Conservation (phyloP, 2,888 invertebrate species). For the Hydrotaea diabolus region DNA sequence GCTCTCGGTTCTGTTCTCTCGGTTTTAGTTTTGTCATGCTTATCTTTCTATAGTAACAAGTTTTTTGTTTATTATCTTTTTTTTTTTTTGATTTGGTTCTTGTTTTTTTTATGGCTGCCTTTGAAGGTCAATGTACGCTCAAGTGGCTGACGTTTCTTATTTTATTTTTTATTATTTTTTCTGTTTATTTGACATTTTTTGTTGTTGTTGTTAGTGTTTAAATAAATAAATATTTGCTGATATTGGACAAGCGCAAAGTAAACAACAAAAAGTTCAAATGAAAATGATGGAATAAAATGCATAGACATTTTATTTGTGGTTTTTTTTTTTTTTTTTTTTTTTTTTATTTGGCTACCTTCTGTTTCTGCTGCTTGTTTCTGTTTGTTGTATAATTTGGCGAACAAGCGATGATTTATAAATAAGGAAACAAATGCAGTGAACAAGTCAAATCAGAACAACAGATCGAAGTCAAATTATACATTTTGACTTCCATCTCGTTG, state of each 20-base stretch:
- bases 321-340: no score
- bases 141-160: slow-evolving; percentile 36
- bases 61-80: slow-evolving; percentile 47
- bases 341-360: no score
- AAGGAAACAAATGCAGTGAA: slow-evolving; percentile 7
- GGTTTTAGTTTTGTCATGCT: background rate
- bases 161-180: slow-evolving; percentile 34
- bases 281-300: slow-evolving; percentile 1
- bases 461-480: no score
- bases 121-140: slow-evolving; percentile 53
- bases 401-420: slow-evolving; percentile 45
- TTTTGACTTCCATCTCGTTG: no score
- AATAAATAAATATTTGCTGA: slow-evolving; percentile 13
- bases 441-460: no score
- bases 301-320: background rate
- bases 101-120: slow-evolving; percentile 32
- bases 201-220: background rate
- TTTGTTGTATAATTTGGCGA: slow-evolving; percentile 27
- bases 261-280: background rate
- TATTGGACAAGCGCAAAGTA: background rate
- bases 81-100: slow-evolving; percentile 24
- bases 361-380: no score
- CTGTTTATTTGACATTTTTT: background rate
- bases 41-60: slow-evolving; percentile 35
- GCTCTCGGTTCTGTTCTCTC: background rate